Evolutionary conservation across 2,888 invertebrate genomes (phyloP), one percentile per base, ranked within the genome.

Genomic region (Drosophila hawaiiensis): DNA sequence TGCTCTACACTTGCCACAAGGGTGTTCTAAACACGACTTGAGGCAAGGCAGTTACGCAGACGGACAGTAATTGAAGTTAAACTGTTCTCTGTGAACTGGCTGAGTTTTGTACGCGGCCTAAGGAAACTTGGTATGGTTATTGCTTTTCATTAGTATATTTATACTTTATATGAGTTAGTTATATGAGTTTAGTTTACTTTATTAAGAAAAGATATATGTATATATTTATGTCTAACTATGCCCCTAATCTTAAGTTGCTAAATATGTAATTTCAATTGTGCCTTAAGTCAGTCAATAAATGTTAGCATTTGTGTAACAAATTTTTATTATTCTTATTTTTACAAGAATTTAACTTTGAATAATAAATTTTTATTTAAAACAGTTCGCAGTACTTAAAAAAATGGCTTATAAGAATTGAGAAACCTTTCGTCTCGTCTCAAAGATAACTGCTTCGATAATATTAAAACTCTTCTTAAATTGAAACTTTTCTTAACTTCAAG

Each of bases 1-100:
- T 61, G 4, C 35, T 52, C 37, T 78, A 54, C 79, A 33, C 79
- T 78, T 16, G 55, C 49, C 33, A 7, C 3, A 1, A 16, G 58
- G 33, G 61, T 58, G 19, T 12, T 35, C 1, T 1, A 3, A 7
- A 16, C 39, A 1, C 16, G 10, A 16, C 35, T 54, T 39, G 39
- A n/a, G n/a, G 19, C 25, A 28, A 1, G 12, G 12, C 37, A 55
- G 28, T 37, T 28, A 55, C 12, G 25, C 35, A 12, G 1, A 28
- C 6, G 7, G 4, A 19, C 25, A 37, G 19, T 12, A 19, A 37
- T 12, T 35, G 25, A 16, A 55, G 37, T 12, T 39, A 5, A 39
- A n/a, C 56, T n/a, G n/a, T 29, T 39, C 19, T 3, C 35, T n/a
- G 52, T 6, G 39, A 56, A 56, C 16, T 56, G 25, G 10, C 39